phyloP scores from a whole-genome alignment of 2,113 vertebrate genomes.

The Sus scrofa region T2T-Sscrofa CM000827.6:110884501-110885000 shows the following conservation, averaged over 20 bases:
- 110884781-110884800: neutral
- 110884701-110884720: neutral
- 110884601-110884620: constrained; percentile 74
- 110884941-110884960: neutral
- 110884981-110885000: rapidly evolving
- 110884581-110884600: constrained; percentile 89
- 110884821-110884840: neutral
- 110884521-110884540: constrained; percentile 95
- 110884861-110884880: neutral
- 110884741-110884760: neutral
- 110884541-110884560: constrained; percentile 94
- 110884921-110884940: neutral
- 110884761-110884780: neutral
- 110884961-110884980: neutral
- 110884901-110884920: neutral
- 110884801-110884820: constrained; percentile 37
- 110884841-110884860: neutral
- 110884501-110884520: constrained; percentile 95
- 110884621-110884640: constrained; percentile 70
- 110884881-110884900: neutral
- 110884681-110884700: constrained; percentile 25
- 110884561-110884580: constrained; percentile 89
- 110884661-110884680: constrained; percentile 28
- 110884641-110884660: neutral
- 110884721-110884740: neutral